These are phyloP conservation scores for Gephyroberyx darwinii DNA, from an alignment of 2,797 vertebrate genomes.

Conservation along the genomic window DNA sequence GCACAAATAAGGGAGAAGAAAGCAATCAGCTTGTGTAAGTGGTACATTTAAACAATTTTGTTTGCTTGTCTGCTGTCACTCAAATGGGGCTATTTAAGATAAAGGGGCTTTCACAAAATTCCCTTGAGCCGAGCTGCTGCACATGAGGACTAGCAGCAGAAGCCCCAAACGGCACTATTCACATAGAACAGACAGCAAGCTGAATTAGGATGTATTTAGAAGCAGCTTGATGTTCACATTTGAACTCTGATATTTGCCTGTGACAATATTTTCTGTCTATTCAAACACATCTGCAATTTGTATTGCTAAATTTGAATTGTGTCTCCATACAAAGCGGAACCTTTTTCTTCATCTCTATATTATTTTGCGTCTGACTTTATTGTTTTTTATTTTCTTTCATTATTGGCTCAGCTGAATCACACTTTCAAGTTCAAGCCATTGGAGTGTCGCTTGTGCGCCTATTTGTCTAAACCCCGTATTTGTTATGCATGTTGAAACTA, in stretches of 20 bases:
- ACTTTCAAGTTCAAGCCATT: slow-evolving; percentile 41
- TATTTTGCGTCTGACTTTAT: background rate
- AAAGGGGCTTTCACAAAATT: slow-evolving; percentile 71
- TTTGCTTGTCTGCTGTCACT: slow-evolving; percentile 78
- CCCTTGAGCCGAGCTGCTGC: slow-evolving; percentile 63
- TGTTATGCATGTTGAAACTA: background rate
- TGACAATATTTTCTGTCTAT: slow-evolving; percentile 43
- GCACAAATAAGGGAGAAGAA: slow-evolving; percentile 68
- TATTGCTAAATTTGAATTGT: slow-evolving; percentile 29
- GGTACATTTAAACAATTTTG: slow-evolving; percentile 77
- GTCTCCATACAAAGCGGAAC: background rate
- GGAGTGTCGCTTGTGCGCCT: slow-evolving; percentile 29
- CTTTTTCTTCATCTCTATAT: background rate
- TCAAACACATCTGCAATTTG: slow-evolving; percentile 48
- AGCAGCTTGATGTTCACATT: slow-evolving; percentile 46
- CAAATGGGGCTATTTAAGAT: slow-evolving; percentile 72
- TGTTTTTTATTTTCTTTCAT: background rate
- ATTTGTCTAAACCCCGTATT: background rate
- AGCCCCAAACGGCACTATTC: slow-evolving; percentile 56
- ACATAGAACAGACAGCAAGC: slow-evolving; percentile 57
- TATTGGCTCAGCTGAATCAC: slow-evolving; percentile 26
- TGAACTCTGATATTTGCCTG: slow-evolving; percentile 46
- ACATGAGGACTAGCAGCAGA: slow-evolving; percentile 39
- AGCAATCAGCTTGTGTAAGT: slow-evolving; percentile 68
- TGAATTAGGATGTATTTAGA: slow-evolving; percentile 49